Evolutionary conservation across 2,888 invertebrate species (phyloP).

Genomic region (Anticlea derivata): DNA sequence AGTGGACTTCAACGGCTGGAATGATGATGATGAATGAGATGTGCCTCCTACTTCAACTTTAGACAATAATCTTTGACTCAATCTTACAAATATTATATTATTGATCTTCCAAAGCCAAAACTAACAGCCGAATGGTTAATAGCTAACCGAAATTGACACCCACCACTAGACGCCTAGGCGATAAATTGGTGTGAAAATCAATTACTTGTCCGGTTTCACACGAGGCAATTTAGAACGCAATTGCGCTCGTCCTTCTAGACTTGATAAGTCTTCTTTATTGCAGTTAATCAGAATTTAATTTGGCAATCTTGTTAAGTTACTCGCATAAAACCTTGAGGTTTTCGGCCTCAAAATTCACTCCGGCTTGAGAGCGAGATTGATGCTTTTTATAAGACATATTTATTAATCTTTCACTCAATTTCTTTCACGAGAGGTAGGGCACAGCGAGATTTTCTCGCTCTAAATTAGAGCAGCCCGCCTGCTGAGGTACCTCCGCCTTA

Average conservation of each 20-base stretch:
- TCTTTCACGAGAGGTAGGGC: too few species aligned
- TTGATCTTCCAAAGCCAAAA: neutral
- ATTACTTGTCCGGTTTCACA: conserved; percentile 28
- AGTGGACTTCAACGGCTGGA: too few species aligned
- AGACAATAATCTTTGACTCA: too few species aligned
- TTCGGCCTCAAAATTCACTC: conserved; percentile 8
- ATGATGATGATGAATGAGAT: too few species aligned
- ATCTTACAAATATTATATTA: too few species aligned
- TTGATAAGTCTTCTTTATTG: conserved; percentile 24
- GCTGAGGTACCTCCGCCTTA: too few species aligned
- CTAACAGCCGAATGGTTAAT: neutral
- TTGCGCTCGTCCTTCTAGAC: conserved; percentile 1
- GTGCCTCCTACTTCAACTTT: too few species aligned
- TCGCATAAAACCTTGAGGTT: neutral
- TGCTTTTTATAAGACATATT: neutral
- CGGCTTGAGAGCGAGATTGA: conserved; percentile 1
- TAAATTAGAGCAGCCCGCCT: too few species aligned
- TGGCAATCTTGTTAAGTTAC: conserved; percentile 1
- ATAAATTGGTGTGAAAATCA: conserved; percentile 22
- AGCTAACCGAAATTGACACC: neutral
- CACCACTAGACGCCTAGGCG: conserved; percentile 9
- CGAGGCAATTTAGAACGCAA: conserved; percentile 17
- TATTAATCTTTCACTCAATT: too few species aligned
- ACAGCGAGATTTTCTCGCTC: too few species aligned
- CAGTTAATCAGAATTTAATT: conserved; percentile 22